Evolutionary conservation across 2,797 vertebrate species (phyloP).

Genomic region (Trichosurus vulpecula): DNA sequence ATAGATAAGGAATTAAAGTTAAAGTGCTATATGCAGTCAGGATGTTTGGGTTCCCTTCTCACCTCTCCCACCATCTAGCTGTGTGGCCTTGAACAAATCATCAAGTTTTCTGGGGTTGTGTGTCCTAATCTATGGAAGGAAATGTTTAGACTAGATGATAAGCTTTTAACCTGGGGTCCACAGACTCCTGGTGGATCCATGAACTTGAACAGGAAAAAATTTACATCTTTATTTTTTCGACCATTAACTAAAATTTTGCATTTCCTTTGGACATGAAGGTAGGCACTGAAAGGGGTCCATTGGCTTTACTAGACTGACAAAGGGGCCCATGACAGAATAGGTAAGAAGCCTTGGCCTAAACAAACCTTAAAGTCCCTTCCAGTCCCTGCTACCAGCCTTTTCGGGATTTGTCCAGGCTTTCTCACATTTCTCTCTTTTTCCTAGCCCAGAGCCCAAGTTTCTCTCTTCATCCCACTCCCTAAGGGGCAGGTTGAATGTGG

Average conservation of each 20-base stretch:
- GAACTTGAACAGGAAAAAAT: not conserved
- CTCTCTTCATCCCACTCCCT: not conserved
- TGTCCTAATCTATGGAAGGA: not conserved
- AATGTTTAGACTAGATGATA: not conserved
- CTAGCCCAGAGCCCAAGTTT: not conserved
- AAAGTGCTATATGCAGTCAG: not conserved
- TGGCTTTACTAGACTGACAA: not conserved
- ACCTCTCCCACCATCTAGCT: not conserved
- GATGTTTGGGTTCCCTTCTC: not conserved
- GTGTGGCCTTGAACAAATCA: not conserved
- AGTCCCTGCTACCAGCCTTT: not conserved
- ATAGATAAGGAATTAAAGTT: not conserved
- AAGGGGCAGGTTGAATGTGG: not conserved
- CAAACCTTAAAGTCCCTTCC: not conserved
- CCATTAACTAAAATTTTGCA: not conserved
- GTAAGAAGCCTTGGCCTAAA: not conserved
- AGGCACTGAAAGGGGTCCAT: not conserved
- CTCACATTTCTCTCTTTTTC: not conserved
- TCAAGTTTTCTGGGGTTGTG: not conserved
- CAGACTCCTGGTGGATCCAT: not conserved
- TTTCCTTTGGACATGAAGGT: not conserved
- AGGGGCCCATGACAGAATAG: not conserved
- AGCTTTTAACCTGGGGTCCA: not conserved
- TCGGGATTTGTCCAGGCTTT: not conserved
- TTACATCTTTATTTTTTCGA: not conserved